Evolutionary conservation across 2,797 vertebrate genomes (phyloP), one percentile per base, ranked within the genome.

Genomic region (Peromyscus nudipes): DNA sequence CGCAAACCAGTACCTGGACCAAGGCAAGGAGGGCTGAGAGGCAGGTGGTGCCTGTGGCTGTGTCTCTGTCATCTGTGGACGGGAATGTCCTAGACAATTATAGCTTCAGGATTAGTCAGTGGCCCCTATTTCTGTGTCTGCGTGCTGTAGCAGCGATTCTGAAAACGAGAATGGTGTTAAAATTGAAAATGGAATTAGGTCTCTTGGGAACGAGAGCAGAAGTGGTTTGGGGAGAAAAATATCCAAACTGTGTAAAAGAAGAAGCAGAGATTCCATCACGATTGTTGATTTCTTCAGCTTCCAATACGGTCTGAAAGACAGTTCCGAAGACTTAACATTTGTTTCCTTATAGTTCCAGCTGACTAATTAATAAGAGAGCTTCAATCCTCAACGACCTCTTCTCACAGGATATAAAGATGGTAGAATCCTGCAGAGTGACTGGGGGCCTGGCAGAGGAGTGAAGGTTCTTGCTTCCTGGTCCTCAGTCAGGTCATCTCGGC

Each of bases 121-220:
- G 21, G 67, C 89, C 89, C 62, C 0, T 4, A 3, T 67, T 97
- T 96, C 91, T 97, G 67, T 81, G 94, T 97, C 86, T 96, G 83
- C 13, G 88, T 89, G 73, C 83, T 43, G 73, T 64, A 43, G 0
- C 6, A 91, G 62, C 73, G 79, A 97, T 96, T 97, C 79, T 91
- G 94, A 97, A 97, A 97, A 95, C 0, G 31, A 97, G 96, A 96
- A 77, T 55, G 49, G 57, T 76, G 84, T 81, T 97, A 94, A 97
- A 96, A 97, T 86, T 82, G 96, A 97, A 98, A 98, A 97, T 97
- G 86, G 91, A 97, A 97, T 95, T 13, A 82, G 55, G 67, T 93
- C 85, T 91, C 77, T 49, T 75, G 76, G 89, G 96, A 96, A 88
- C 25, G 67, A 67, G 69, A 97, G 89, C 92, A 97, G 97, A 96